phyloP scores from a whole-genome alignment of 92 coral and sea anemone species.

The Epizoanthus scotinus region DNA sequence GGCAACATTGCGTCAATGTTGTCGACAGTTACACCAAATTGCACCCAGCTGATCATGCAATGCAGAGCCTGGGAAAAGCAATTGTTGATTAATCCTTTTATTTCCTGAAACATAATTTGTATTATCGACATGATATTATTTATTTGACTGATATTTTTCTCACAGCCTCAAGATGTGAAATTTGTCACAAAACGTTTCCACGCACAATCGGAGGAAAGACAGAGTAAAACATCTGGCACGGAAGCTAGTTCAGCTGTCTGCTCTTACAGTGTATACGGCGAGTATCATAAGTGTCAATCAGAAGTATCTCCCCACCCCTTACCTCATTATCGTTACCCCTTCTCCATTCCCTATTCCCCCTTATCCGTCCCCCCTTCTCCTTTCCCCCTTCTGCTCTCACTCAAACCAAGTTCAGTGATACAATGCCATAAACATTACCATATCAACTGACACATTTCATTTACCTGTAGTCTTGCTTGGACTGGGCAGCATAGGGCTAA shows the following conservation, averaged over 20 bases:
- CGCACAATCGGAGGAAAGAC: no score
- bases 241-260: no score
- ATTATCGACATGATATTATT: neutral
- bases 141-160: neutral
- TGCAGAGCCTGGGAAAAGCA: slow-evolving; percentile 67
- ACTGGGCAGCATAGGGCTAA: slow-evolving; percentile 50
- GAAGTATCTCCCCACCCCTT: no score
- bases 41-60: slow-evolving; percentile 93
- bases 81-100: neutral
- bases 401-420: neutral
- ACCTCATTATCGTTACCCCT: no score
- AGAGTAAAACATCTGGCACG: no score
- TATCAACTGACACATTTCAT: neutral
- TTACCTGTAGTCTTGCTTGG: slow-evolving; percentile 74
- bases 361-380: no score
- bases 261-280: no score
- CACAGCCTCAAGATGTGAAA: no score
- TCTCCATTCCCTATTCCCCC: no score
- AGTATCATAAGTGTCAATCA: no score
- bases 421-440: neutral
- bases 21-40: slow-evolving; percentile 80
- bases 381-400: neutral
- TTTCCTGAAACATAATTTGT: no score
- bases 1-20: slow-evolving; percentile 66
- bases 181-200: no score